Conservation (phyloP, 2,888 invertebrate genomes). For the Hesperia comma region DNA sequence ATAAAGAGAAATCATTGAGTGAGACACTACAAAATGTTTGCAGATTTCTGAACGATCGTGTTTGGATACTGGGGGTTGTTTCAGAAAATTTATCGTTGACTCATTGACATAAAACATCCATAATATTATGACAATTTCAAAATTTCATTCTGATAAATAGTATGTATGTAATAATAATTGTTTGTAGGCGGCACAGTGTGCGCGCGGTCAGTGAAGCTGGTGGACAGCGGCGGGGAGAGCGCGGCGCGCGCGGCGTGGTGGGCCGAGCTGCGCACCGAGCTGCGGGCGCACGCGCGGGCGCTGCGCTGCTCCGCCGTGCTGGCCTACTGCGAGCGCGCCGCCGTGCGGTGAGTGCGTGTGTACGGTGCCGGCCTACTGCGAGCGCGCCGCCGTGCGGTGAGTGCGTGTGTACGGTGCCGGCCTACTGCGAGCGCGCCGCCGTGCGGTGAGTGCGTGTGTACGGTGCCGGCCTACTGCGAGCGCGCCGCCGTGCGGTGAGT, state of each 20-base stretch:
- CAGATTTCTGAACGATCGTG: too few relatives aligned
- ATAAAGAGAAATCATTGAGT: not conserved
- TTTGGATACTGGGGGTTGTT: too few relatives aligned
- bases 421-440: slow-evolving; percentile 84
- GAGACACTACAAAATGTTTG: too few relatives aligned
- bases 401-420: slow-evolving; percentile 82
- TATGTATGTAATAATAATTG: too few relatives aligned
- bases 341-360: slow-evolving; percentile 92
- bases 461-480: slow-evolving; percentile 89
- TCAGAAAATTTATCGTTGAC: too few relatives aligned
- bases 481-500: slow-evolving; percentile 88
- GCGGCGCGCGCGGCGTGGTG: slow-evolving; percentile 98
- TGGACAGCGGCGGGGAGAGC: slow-evolving; percentile 93
- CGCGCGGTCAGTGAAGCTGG: slow-evolving; percentile 71
- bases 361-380: slow-evolving; percentile 89
- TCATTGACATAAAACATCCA: too few relatives aligned
- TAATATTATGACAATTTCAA: too few relatives aligned
- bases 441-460: slow-evolving; percentile 91
- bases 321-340: slow-evolving; percentile 96
- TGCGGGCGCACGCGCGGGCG: slow-evolving; percentile 95
- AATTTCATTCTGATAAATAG: too few relatives aligned
- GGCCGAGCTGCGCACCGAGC: slow-evolving; percentile 97
- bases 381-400: slow-evolving; percentile 87
- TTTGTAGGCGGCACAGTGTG: slow-evolving; percentile 72
- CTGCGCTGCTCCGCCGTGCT: slow-evolving; percentile 97